Base-by-base conservation (phyloP, 2,113 vertebrate genomes). In the Cynopterus brachyotis region DNA sequence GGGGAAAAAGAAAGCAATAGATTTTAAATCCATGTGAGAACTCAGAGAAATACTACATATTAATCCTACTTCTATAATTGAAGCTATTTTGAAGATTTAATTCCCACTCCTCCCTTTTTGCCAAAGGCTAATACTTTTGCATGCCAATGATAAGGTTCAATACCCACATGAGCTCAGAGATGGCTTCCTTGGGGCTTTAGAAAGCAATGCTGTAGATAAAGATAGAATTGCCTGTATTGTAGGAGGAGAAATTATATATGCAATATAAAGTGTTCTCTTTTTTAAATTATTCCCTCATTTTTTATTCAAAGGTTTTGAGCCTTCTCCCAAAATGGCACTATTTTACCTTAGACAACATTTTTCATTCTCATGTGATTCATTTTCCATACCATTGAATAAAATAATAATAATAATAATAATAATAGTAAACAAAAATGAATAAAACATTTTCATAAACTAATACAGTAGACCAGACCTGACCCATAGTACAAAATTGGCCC, bases 41-140 rank as follows among this genome's bases (percentile, higher is more conserved):
- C 42, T 76, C 91, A 79, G 60, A 95, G 53, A 97, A 97, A 89
- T 92, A 94, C 72, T 86, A 96, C 59, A 53, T 86, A 85, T 85
- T 96, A 96, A 97, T 97, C 94, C 95, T 78, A 40, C 94, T 75
- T 85, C 47, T 91, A 70, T 95, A 96, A 96, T 95, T 91, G 97
- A 97, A 95, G 81, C 57, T 95, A 97, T 97, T 97, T 98, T 93
- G 73, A 96, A 97, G 96, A 96, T 94, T 97, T 94, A 94, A 96
- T 97, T 97, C 91, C 93, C 66, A 91, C 26, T 64, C 62, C 30
- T 96, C 47, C 91, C 28, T 95, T 72, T 95, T 79, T 83, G 91
- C 92, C 81, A 92, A 96, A 97, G 91, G 88, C 92, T 97, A 96
- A 96, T 35, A 17, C 24, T 88, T 97, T 97, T 96, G 96, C 84